These are phyloP conservation scores for Pocota personata DNA, from an alignment of 2,888 invertebrate species.

Conservation along the genomic window DNA sequence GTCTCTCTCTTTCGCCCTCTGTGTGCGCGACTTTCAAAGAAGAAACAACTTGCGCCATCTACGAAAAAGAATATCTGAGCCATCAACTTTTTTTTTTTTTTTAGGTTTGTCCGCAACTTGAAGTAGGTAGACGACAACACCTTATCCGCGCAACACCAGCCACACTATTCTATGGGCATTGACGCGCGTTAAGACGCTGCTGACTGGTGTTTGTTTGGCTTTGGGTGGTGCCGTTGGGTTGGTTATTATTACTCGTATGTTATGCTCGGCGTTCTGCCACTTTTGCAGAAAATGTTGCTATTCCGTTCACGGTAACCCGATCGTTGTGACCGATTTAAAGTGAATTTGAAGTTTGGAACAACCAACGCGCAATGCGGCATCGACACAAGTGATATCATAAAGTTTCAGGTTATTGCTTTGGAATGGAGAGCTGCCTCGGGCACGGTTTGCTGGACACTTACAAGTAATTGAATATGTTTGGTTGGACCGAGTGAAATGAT, in stretches of 20 bases:
- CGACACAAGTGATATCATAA: constrained; percentile 41
- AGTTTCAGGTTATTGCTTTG: constrained; percentile 65
- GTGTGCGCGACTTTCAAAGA: constrained; percentile 22
- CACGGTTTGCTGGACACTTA: constrained; percentile 37
- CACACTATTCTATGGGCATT: constrained; percentile 1
- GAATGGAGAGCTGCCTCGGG: constrained; percentile 55
- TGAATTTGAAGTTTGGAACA: constrained; percentile 59
- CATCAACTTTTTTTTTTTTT: constrained; percentile 39
- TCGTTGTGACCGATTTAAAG: constrained; percentile 69
- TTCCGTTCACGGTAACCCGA: constrained; percentile 69
- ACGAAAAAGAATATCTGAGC: constrained; percentile 44
- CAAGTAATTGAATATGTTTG: constrained; percentile 56
- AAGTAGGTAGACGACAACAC: constrained; percentile 55
- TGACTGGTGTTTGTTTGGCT: constrained; percentile 1
- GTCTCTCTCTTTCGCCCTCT: not conserved
- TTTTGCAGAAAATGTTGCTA: constrained; percentile 63
- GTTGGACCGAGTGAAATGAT: constrained; percentile 26
- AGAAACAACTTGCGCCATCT: constrained; percentile 45
- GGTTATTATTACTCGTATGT: constrained; percentile 24
- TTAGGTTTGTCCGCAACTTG: constrained; percentile 10
- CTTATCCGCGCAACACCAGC: constrained; percentile 11
- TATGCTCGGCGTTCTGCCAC: constrained; percentile 35
- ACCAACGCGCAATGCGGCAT: not conserved
- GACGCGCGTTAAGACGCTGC: constrained; percentile 9
- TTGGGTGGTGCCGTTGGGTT: constrained; percentile 29